phyloP scores from a whole-genome alignment of 2,888 invertebrate genomes.

The Drosophila histrio region DNA sequence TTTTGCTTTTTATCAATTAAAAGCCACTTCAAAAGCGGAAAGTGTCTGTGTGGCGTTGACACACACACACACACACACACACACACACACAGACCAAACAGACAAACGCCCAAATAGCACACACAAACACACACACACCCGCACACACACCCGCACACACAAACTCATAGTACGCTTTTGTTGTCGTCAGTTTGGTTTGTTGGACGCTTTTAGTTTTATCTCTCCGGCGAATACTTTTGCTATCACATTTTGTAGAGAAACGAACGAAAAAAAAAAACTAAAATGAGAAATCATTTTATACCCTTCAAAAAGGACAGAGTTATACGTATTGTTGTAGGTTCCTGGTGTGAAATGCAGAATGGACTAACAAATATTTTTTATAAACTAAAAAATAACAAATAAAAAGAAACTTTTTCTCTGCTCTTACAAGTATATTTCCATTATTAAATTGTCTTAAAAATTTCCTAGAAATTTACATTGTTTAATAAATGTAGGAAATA shows the following conservation, averaged over 20 bases:
- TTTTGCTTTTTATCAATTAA: conserved; percentile 79
- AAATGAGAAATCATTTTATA: conserved; percentile 13
- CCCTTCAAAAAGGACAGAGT: conserved; percentile 9
- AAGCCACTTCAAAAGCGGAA: conserved; percentile 80
- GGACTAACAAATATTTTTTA: not conserved
- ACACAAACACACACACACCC: conserved; percentile 34
- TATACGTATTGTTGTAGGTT: not conserved
- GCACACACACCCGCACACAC: conserved; percentile 29
- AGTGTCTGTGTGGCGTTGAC: conserved; percentile 74
- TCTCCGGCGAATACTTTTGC: conserved; percentile 49
- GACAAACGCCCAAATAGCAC: conserved; percentile 20
- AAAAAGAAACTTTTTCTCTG: too few relatives aligned
- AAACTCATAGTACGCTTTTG: conserved; percentile 56
- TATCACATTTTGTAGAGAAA: conserved; percentile 35
- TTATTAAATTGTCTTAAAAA: too few relatives aligned
- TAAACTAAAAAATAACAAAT: too few relatives aligned
- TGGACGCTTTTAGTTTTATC: conserved; percentile 74
- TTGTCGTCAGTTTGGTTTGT: conserved; percentile 68
- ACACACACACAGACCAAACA: conserved; percentile 35
- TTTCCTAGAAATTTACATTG: too few relatives aligned
- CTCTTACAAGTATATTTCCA: too few relatives aligned
- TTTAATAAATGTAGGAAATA: too few relatives aligned
- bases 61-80: conserved; percentile 57
- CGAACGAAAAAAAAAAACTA: not conserved
- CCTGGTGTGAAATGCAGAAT: too few relatives aligned